Evolutionary conservation across 2,888 invertebrate genomes (phyloP).

Genomic region (Adelognathus sp.): DNA sequence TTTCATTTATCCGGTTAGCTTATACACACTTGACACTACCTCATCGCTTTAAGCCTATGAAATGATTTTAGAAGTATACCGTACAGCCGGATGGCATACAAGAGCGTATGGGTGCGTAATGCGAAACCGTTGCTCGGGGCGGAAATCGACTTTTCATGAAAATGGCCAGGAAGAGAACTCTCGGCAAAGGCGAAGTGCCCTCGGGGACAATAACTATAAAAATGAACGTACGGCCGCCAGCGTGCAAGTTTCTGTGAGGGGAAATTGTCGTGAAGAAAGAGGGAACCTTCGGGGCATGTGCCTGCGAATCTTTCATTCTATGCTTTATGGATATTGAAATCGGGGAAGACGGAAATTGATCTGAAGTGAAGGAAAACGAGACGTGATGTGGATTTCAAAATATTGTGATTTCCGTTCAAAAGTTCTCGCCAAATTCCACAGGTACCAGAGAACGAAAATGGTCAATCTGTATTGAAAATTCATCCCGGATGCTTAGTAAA

Average conservation of each 20-base stretch:
- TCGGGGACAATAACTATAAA: constrained; percentile 43
- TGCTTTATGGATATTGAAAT: constrained; percentile 8
- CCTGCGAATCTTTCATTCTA: constrained; percentile 2
- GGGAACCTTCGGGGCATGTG: constrained; percentile 21
- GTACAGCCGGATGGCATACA: not conserved
- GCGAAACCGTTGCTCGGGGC: constrained; percentile 2
- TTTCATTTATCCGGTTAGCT: too few relatives aligned
- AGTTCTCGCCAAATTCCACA: too few relatives aligned
- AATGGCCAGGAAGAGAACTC: constrained; percentile 18
- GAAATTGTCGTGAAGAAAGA: constrained; percentile 19
- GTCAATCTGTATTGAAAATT: too few relatives aligned
- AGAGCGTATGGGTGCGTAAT: not conserved
- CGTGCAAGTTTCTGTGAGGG: not conserved
- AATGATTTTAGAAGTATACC: not conserved
- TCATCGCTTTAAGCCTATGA: too few relatives aligned
- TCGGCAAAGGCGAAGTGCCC: constrained; percentile 22
- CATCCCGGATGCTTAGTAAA: too few relatives aligned
- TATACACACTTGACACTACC: too few relatives aligned
- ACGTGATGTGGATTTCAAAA: not conserved
- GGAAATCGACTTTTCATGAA: constrained; percentile 17
- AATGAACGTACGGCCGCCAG: not conserved
- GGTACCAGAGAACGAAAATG: too few relatives aligned
- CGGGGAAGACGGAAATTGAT: not conserved
- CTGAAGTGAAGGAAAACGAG: not conserved
- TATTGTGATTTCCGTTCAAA: not conserved